A percentile compares a stretch with the other conserved stretches of the same genome.
phyloP scores from a whole-genome alignment of 2,888 invertebrate genomes.

The Apodemia mormo region DNA sequence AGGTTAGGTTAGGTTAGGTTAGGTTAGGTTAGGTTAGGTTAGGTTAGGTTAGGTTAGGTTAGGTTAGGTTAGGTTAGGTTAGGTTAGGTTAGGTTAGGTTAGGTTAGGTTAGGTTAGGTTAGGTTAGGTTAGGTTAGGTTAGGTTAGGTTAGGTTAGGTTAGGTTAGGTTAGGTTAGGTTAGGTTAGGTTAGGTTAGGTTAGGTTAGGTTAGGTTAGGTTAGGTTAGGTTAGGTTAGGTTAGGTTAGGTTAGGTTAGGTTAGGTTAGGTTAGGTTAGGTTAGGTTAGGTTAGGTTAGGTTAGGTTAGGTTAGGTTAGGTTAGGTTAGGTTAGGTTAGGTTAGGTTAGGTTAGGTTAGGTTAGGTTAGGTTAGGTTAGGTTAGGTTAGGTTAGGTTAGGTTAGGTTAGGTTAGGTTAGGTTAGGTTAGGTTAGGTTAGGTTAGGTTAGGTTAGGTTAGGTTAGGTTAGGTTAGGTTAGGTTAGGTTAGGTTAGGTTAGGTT shows the following conservation, averaged over 20 bases:
- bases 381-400: slow-evolving; percentile 34
- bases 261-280: slow-evolving; percentile 16
- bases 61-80: slow-evolving; percentile 30
- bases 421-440: slow-evolving; percentile 35
- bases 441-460: slow-evolving; percentile 35
- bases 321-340: slow-evolving; percentile 35
- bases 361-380: slow-evolving; percentile 34
- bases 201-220: slow-evolving; percentile 28
- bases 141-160: too few species aligned
- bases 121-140: slow-evolving; percentile 27
- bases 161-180: slow-evolving; percentile 26
- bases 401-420: slow-evolving; percentile 34
- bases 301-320: slow-evolving; percentile 33
- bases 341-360: slow-evolving; percentile 34
- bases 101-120: slow-evolving; percentile 27
- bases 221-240: slow-evolving; percentile 26
- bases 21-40: too few species aligned
- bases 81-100: slow-evolving; percentile 31
- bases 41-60: too few species aligned
- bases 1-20: too few species aligned
- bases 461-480: too few species aligned
- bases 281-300: slow-evolving; percentile 28
- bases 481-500: slow-evolving; percentile 32
- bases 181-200: slow-evolving; percentile 27
- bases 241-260: slow-evolving; percentile 21